phyloP scores from a whole-genome alignment of 2,113 vertebrate genomes.

The Xyliphius kryptos region DNA sequence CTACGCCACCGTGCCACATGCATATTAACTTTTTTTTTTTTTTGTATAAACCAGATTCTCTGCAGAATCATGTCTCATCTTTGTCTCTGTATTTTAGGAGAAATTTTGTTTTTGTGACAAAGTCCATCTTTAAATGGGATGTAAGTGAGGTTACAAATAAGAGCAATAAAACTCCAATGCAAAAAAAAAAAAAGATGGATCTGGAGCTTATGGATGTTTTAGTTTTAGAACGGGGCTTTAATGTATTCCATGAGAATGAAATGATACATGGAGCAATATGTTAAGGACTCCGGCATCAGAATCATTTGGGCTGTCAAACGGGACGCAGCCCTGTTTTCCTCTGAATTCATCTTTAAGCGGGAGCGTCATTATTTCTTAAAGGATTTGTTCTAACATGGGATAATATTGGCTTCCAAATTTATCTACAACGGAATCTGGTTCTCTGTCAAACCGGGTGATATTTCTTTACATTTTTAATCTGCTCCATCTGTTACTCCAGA shows the following conservation, averaged over 20 bases:
- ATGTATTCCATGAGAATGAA: constrained; percentile 25
- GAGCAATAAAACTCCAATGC: no score
- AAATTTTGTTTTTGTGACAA: no score
- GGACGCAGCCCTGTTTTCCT: constrained; percentile 4
- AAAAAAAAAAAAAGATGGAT: no score
- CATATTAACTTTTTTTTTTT: no score
- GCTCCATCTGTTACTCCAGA: background rate
- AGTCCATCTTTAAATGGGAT: no score
- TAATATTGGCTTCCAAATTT: constrained; percentile 17
- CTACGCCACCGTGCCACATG: no score
- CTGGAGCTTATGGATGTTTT: background rate
- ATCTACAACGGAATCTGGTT: constrained; percentile 7
- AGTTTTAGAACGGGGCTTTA: constrained; percentile 12
- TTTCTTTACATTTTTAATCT: background rate
- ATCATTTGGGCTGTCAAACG: constrained; percentile 30
- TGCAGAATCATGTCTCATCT: no score
- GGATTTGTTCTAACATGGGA: constrained; percentile 9
- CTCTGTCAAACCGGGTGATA: background rate
- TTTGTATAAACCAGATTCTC: no score
- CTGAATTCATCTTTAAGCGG: constrained; percentile 8
- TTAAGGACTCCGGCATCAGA: constrained; percentile 28
- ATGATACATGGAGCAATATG: constrained; percentile 32
- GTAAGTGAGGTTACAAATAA: no score
- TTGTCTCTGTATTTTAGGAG: no score
- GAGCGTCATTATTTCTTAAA: constrained; percentile 17